Evolutionary conservation across 2,113 vertebrate species (phyloP).

Genomic region (Tachysurus fulvidraco): DNA sequence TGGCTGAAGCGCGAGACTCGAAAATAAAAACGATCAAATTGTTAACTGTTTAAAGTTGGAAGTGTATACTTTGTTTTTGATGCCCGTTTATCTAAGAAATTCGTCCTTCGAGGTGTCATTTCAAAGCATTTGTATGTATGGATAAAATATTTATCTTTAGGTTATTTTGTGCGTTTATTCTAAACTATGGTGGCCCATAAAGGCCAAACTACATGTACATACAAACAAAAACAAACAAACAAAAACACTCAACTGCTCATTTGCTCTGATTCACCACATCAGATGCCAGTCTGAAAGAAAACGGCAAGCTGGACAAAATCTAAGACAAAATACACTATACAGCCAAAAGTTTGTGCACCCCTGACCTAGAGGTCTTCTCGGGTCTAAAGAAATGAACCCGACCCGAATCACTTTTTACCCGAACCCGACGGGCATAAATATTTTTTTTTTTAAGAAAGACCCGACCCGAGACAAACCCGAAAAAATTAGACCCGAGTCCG

Average conservation of each 20-base stretch:
- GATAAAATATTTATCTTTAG: not conserved
- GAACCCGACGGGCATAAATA: no score
- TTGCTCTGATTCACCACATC: no score
- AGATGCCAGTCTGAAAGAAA: not conserved
- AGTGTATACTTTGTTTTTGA: not conserved
- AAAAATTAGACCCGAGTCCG: no score
- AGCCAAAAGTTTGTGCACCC: no score
- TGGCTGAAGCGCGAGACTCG: slow-evolving; percentile 55
- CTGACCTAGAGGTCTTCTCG: no score
- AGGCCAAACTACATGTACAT: not conserved
- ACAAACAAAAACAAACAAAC: not conserved
- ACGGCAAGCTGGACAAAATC: not conserved
- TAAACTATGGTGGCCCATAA: not conserved
- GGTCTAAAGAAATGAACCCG: no score
- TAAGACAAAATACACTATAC: not conserved
- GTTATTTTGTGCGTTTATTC: not conserved
- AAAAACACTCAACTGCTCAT: not conserved
- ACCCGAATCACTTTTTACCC: no score
- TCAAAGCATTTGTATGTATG: not conserved
- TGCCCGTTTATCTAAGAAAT: not conserved
- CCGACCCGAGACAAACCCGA: no score
- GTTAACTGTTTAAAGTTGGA: not conserved
- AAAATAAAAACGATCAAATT: not conserved
- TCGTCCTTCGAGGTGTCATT: not conserved
- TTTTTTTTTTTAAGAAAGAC: no score